These are phyloP conservation scores for Hyles lineata DNA, from an alignment of 2,888 invertebrate genomes.

Conservation along the genomic window DNA sequence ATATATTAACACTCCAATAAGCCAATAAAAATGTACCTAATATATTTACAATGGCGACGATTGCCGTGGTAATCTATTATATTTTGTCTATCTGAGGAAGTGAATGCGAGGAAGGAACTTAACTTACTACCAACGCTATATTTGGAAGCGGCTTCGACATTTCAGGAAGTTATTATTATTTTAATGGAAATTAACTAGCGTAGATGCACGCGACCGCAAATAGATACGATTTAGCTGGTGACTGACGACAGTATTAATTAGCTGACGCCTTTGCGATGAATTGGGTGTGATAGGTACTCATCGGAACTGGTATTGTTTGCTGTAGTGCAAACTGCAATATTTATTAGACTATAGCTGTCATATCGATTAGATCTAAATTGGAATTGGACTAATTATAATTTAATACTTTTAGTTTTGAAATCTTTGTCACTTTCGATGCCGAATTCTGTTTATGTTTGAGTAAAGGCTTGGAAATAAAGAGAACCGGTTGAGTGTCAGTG, in stretches of 20 bases:
- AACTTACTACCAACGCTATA: neutral
- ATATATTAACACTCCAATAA: too few species aligned
- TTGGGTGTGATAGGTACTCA: neutral
- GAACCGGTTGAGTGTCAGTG: too few species aligned
- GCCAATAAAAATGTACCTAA: neutral
- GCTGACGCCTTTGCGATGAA: neutral
- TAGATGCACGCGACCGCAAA: neutral
- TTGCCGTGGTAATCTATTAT: neutral
- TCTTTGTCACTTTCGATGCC: too few species aligned
- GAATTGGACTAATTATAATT: too few species aligned
- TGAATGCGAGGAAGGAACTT: conserved; percentile 9
- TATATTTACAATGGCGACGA: neutral
- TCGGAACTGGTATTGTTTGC: too few species aligned
- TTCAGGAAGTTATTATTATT: neutral
- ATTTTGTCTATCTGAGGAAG: conserved; percentile 1
- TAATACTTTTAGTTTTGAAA: too few species aligned
- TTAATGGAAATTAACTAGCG: neutral
- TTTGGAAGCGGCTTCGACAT: neutral
- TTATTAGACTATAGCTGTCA: too few species aligned
- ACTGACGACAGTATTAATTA: neutral
- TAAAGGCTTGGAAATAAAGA: too few species aligned
- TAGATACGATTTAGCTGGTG: neutral
- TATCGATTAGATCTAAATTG: too few species aligned
- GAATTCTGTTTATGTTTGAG: too few species aligned
- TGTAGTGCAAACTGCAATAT: neutral